These are phyloP conservation scores for Protula sp. DNA, from an alignment of 2,888 invertebrate genomes.

Conservation along the genomic window DNA sequence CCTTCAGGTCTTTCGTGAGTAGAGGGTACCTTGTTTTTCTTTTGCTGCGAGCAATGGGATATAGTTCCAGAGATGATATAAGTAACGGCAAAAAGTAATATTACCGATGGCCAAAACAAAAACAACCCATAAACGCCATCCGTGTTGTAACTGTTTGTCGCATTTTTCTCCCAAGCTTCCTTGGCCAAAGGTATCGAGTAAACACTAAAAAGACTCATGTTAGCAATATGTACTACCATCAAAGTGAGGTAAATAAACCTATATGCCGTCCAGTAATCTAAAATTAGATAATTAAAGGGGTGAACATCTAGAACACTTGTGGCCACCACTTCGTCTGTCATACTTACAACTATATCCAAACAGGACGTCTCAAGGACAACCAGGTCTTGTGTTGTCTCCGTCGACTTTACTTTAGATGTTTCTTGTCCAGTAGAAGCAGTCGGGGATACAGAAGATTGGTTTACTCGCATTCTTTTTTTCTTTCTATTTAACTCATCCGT, in stretches of 20 bases:
- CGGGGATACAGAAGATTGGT: background rate
- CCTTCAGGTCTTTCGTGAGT: background rate
- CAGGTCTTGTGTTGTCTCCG: too few species aligned
- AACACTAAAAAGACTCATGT: slow-evolving; percentile 39
- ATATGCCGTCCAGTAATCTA: slow-evolving; percentile 37
- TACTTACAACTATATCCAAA: slow-evolving; percentile 37
- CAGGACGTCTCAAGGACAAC: slow-evolving; percentile 24
- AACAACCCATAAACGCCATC: background rate
- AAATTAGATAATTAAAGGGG: slow-evolving; percentile 37
- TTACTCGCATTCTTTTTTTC: background rate
- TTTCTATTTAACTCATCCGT: background rate
- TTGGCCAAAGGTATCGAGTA: slow-evolving; percentile 15
- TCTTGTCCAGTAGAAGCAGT: too few species aligned
- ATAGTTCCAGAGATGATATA: background rate
- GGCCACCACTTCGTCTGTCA: slow-evolving; percentile 30
- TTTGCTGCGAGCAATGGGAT: background rate
- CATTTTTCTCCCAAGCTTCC: background rate
- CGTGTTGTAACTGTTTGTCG: background rate
- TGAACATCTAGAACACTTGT: slow-evolving; percentile 39
- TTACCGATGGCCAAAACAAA: background rate
- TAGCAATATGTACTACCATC: slow-evolving; percentile 39
- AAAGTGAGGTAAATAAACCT: slow-evolving; percentile 38
- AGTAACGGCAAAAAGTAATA: background rate
- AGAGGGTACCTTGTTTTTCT: background rate
- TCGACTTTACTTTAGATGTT: too few species aligned